These are phyloP conservation scores for Synergus laeviventris DNA, from an alignment of 2,888 invertebrate species.

Conservation along the genomic window DNA sequence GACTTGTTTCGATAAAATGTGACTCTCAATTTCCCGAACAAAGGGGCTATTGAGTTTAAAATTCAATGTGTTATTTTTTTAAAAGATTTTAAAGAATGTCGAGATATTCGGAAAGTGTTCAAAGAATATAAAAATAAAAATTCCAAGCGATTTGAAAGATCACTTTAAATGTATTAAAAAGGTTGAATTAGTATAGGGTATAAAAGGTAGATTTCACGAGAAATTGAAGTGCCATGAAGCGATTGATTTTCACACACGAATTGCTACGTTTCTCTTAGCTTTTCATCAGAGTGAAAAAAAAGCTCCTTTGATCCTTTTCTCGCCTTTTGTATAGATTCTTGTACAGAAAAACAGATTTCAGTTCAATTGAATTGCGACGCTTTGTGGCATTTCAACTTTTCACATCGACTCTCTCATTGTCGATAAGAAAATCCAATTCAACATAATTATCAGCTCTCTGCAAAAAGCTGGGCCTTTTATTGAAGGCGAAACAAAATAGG, in stretches of 20 bases:
- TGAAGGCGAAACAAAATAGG: not conserved
- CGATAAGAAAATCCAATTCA: slow-evolving; percentile 29
- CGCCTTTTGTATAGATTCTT: slow-evolving; percentile 26
- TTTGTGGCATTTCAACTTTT: slow-evolving; percentile 39
- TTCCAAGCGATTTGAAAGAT: too few species aligned
- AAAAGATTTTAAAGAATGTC: too few species aligned
- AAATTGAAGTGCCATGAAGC: not conserved
- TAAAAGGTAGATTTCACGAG: not conserved
- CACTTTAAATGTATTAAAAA: too few species aligned
- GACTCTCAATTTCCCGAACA: not conserved
- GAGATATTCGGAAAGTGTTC: too few species aligned
- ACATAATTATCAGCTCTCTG: slow-evolving; percentile 17
- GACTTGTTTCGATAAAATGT: slow-evolving; percentile 4
- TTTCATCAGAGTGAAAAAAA: not conserved
- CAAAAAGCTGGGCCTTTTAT: slow-evolving; percentile 30
- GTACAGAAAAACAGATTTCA: slow-evolving; percentile 39
- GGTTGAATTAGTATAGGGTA: too few species aligned
- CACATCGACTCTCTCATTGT: slow-evolving; percentile 28
- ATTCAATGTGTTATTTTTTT: not conserved
- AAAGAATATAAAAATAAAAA: too few species aligned
- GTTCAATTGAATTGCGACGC: slow-evolving; percentile 35
- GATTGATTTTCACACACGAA: slow-evolving; percentile 10
- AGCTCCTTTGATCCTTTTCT: slow-evolving; percentile 27
- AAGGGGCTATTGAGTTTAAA: not conserved
- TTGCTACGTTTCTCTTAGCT: not conserved